Conservation (phyloP, 2,797 vertebrate genomes). For the Notamacropus eugenii region DNA sequence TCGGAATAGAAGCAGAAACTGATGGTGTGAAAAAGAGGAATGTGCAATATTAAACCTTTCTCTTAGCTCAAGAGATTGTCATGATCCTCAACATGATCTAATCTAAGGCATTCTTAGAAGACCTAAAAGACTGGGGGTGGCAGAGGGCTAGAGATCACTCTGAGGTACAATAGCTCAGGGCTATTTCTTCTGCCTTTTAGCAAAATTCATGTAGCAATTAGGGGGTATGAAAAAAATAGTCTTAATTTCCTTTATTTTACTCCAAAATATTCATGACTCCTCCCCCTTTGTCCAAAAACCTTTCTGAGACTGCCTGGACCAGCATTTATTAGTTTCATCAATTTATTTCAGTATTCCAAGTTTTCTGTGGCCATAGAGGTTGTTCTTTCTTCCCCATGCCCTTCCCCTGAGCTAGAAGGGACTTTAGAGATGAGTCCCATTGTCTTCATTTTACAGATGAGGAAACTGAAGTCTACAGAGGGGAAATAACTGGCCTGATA, state of each 20-base stretch:
- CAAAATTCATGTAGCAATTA: not conserved
- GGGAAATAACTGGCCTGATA: constrained; percentile 26
- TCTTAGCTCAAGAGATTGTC: not conserved
- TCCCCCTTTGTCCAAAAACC: not conserved
- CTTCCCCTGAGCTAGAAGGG: constrained; percentile 13
- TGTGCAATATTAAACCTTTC: not conserved
- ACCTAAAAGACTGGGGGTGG: not conserved
- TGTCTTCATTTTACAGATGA: not conserved
- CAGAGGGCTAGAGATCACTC: not conserved
- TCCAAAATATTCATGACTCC: not conserved
- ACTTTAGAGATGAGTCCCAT: not conserved
- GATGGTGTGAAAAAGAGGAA: not conserved
- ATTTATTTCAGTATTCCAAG: not conserved
- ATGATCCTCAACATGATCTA: not conserved
- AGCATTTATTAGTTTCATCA: not conserved
- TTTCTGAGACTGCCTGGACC: not conserved
- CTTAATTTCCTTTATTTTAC: not conserved
- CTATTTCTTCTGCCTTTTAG: not conserved
- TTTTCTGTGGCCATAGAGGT: not conserved
- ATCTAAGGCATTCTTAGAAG: not conserved
- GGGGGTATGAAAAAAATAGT: not conserved
- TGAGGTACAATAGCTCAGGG: not conserved
- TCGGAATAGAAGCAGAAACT: not conserved
- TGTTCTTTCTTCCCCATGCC: not conserved
- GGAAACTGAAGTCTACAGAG: constrained; percentile 16